Evolutionary conservation across 2,888 invertebrate species (phyloP).

Genomic region (Melangyna quadrimaculata): DNA sequence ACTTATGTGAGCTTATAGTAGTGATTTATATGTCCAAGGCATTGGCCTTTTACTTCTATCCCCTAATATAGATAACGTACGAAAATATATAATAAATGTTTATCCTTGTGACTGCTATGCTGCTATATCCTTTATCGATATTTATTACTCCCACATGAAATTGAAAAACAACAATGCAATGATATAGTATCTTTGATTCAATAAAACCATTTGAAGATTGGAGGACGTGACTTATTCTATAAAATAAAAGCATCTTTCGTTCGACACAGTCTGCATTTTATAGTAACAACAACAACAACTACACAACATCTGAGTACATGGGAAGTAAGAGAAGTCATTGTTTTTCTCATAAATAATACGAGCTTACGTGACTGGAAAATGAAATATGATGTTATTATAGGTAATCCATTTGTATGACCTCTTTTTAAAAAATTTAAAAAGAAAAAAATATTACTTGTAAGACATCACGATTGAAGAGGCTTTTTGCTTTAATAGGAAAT

Average conservation of each 20-base stretch:
- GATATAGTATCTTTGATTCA: slow-evolving; percentile 22
- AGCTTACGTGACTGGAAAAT: slow-evolving; percentile 57
- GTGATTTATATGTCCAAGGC: neutral
- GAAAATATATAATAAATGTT: neutral
- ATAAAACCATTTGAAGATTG: slow-evolving; percentile 16
- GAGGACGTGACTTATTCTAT: neutral
- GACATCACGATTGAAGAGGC: too few relatives aligned
- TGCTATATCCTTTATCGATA: slow-evolving; percentile 6
- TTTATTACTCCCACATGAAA: slow-evolving; percentile 11
- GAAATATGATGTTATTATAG: neutral
- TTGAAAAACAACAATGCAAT: slow-evolving; percentile 12
- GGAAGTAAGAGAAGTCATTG: slow-evolving; percentile 20
- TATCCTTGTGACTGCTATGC: neutral
- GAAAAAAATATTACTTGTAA: neutral
- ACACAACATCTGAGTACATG: too few relatives aligned
- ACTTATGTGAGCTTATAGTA: neutral
- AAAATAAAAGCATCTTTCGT: neutral
- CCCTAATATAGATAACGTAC: neutral
- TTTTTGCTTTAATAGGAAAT: too few relatives aligned
- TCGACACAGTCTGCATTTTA: slow-evolving; percentile 19
- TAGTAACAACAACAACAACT: too few relatives aligned
- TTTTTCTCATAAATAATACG: slow-evolving; percentile 45
- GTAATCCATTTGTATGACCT: neutral
- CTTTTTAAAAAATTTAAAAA: neutral
- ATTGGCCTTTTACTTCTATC: neutral